A percentile compares a stretch with the other conserved stretches of the same genome.
Conservation (phyloP, 2,888 invertebrate genomes). For the Spicauda simplicius region DNA sequence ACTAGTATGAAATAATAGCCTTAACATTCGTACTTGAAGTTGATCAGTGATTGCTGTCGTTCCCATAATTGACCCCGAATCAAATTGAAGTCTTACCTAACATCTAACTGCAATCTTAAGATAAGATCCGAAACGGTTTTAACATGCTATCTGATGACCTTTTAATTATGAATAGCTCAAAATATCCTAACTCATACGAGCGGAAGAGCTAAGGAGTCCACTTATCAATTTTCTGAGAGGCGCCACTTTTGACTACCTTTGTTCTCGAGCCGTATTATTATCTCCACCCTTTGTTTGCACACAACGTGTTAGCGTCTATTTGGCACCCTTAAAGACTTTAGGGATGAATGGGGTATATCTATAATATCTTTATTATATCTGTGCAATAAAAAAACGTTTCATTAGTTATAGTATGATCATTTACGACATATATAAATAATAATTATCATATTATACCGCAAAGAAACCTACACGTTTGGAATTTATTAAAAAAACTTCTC, state of each 20-base stretch:
- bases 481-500: too few relatives aligned
- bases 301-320: conserved; percentile 14
- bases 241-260: conserved; percentile 24
- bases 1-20: too few relatives aligned
- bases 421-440: not conserved
- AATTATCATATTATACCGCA: too few relatives aligned
- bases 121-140: too few relatives aligned
- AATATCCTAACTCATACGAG: not conserved
- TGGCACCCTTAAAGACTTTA: conserved; percentile 16
- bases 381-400: not conserved
- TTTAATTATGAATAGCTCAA: not conserved
- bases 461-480: too few relatives aligned
- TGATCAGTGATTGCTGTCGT: too few relatives aligned
- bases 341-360: conserved; percentile 10
- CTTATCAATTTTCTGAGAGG: conserved; percentile 29
- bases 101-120: too few relatives aligned
- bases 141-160: too few relatives aligned
- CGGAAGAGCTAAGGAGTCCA: conserved; percentile 9
- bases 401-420: not conserved
- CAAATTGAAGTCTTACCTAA: too few relatives aligned
- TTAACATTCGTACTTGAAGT: too few relatives aligned
- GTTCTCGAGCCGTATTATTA: conserved; percentile 28
- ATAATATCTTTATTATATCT: too few relatives aligned
- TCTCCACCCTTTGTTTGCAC: conserved; percentile 32
- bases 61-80: too few relatives aligned